These are phyloP conservation scores for Bufotes viridis DNA, from an alignment of 2,797 vertebrate species.

Conservation along the genomic window DNA sequence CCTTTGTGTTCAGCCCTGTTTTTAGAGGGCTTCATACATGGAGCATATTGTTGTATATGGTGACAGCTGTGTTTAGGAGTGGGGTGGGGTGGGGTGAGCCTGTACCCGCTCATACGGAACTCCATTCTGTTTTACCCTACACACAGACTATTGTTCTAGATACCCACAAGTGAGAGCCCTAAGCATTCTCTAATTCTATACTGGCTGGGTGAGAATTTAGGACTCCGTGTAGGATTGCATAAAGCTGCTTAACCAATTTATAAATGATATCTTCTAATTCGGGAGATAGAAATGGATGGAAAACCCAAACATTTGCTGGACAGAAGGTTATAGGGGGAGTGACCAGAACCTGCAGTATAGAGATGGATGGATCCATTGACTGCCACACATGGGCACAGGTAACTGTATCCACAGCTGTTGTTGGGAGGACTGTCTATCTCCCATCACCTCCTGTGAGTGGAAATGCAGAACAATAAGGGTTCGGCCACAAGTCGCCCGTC, in stretches of 20 bases:
- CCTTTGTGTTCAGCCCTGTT: conserved; percentile 43
- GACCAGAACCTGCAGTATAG: neutral
- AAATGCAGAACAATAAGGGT: too few species aligned
- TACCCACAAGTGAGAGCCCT: neutral
- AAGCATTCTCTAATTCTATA: neutral
- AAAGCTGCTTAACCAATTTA: too few species aligned
- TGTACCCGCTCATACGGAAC: conserved; percentile 50
- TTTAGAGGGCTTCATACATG: neutral
- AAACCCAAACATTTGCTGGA: too few species aligned
- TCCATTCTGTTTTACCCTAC: conserved; percentile 38
- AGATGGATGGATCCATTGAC: neutral
- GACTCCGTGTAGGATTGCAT: neutral
- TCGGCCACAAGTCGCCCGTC: too few species aligned
- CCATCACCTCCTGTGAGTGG: neutral
- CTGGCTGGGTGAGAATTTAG: neutral
- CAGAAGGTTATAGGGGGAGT: neutral
- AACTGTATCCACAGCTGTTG: neutral
- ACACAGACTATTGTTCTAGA: conserved; percentile 50
- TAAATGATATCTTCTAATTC: too few species aligned
- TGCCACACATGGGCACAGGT: neutral
- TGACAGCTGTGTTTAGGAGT: conserved; percentile 51
- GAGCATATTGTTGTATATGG: conserved; percentile 56
- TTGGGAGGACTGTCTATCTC: neutral
- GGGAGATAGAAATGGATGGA: too few species aligned
- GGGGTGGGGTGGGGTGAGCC: conserved; percentile 5